phyloP scores from a whole-genome alignment of 2,113 vertebrate genomes.

The Stomatorhinus ivindoensis region DNA sequence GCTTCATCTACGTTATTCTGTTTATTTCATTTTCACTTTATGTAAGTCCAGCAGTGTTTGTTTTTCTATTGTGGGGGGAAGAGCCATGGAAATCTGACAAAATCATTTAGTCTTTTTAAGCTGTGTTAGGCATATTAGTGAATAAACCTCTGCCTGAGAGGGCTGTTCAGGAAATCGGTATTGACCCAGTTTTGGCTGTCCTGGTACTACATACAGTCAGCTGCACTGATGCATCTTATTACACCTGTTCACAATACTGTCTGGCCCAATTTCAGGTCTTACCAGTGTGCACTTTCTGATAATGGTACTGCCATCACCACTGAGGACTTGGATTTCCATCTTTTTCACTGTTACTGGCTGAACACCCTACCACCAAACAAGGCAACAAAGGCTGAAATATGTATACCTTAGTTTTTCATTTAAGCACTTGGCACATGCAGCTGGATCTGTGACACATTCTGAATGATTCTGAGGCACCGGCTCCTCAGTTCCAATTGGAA shows the following conservation, averaged over 20 bases:
- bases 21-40: not conserved
- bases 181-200: conserved; percentile 17
- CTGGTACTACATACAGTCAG: conserved; percentile 12
- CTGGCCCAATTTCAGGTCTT: not conserved
- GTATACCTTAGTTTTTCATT: not conserved
- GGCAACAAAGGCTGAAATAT: not conserved
- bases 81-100: not conserved
- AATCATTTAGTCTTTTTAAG: not conserved
- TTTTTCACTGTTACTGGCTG: not conserved
- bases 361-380: not conserved
- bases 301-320: not conserved
- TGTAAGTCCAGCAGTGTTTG: not conserved
- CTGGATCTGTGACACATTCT: not conserved
- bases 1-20: not conserved
- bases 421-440: not conserved
- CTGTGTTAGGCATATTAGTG: not conserved
- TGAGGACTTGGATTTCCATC: not conserved
- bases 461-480: not conserved
- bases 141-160: not conserved
- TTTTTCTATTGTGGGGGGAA: not conserved
- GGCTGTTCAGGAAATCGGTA: conserved; percentile 1
- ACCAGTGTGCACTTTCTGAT: not conserved
- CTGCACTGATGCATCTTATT: conserved; percentile 27
- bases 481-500: not conserved
- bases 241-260: conserved; percentile 1